Percentiles rank a stretch among this genome's conserved stretches.
These are phyloP conservation scores for Sarcophaga caerulescens DNA, from an alignment of 2,888 invertebrate genomes.

Conservation along the genomic window DNA sequence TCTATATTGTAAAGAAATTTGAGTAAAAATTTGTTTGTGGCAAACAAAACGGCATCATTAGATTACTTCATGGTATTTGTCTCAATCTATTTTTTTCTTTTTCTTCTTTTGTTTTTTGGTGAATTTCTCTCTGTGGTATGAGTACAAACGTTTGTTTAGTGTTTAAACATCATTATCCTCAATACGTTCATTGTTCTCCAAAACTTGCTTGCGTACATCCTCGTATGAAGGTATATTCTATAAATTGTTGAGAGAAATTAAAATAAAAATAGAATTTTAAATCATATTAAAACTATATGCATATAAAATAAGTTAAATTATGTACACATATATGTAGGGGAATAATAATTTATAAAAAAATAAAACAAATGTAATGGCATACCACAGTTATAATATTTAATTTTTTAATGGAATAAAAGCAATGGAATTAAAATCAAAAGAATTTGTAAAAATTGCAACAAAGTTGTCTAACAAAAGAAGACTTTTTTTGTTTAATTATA, in stretches of 20 bases:
- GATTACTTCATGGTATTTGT: neutral
- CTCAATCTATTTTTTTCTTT: neutral
- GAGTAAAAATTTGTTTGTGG: constrained; percentile 13
- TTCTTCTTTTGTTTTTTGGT: neutral
- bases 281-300: neutral
- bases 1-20: neutral
- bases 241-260: neutral
- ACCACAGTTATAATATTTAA: neutral
- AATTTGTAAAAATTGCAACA: no score
- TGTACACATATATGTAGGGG: no score
- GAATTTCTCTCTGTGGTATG: neutral
- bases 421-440: no score
- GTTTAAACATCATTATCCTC: constrained; percentile 73
- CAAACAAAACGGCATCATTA: constrained; percentile 25
- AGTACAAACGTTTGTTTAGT: neutral
- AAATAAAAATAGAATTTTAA: neutral
- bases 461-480: no score
- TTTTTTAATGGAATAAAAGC: neutral
- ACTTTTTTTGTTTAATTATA: no score
- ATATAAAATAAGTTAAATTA: neutral
- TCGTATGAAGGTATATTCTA: constrained; percentile 80
- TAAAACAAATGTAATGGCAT: constrained; percentile 9
- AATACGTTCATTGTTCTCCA: constrained; percentile 75
- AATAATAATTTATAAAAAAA: no score
- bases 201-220: constrained; percentile 76